A percentile compares a stretch with the other conserved stretches of the same genome.
Evolutionary conservation across 2,113 vertebrate species (phyloP).

Genomic region (Pogonocichla stellata): DNA sequence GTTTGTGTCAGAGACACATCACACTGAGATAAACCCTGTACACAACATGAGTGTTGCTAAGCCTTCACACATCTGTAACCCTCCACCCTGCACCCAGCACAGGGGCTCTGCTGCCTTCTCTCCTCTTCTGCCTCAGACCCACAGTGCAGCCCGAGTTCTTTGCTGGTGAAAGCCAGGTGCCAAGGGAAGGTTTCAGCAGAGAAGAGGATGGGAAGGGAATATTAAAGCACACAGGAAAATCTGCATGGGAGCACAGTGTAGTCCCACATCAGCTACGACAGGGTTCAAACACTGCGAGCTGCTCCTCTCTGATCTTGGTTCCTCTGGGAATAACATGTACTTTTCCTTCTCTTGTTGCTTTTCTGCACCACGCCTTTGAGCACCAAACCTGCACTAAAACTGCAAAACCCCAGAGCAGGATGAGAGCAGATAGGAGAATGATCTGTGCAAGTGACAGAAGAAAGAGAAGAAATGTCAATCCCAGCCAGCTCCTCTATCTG

Average conservation of each 20-base stretch:
- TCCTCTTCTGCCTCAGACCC: neutral
- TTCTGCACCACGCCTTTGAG: neutral
- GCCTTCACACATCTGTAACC: neutral
- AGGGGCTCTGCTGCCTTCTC: neutral
- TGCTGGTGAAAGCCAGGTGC: neutral
- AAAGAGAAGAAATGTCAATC: neutral
- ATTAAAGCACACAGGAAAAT: neutral
- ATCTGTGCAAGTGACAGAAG: neutral
- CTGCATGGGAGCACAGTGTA: fast-evolving
- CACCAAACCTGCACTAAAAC: neutral
- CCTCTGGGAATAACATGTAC: neutral
- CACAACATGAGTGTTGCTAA: neutral
- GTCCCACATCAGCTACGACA: neutral
- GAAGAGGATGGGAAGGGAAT: neutral
- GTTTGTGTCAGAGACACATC: neutral
- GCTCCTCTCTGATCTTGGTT: neutral
- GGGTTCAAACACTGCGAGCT: fast-evolving
- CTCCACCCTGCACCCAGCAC: neutral
- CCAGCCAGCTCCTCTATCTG: neutral
- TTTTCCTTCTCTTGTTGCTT: neutral
- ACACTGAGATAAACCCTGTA: neutral
- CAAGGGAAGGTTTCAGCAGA: neutral
- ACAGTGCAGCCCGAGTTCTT: neutral
- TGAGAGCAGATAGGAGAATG: neutral
- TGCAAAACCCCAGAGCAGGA: neutral